These are phyloP conservation scores for Camptogramma bilineatum DNA, from an alignment of 2,888 invertebrate species.

Conservation along the genomic window DNA sequence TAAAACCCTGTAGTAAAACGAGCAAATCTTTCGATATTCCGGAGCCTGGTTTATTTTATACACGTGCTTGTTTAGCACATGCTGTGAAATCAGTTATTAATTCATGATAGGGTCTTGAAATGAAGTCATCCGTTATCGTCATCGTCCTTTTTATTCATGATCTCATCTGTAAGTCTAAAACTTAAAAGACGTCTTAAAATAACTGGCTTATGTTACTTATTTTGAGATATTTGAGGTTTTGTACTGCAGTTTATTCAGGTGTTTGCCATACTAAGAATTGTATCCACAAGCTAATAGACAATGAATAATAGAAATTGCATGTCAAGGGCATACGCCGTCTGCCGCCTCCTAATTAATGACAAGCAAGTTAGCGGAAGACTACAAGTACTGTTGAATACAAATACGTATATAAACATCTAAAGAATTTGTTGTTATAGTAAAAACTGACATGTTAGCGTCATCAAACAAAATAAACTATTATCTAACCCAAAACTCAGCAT, in stretches of 20 bases:
- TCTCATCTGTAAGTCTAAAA: constrained; percentile 20
- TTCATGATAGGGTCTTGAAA: neutral
- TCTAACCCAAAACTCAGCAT: neutral
- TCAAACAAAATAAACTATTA: neutral
- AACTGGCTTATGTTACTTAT: neutral
- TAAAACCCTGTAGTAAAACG: neutral
- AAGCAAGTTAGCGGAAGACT: neutral
- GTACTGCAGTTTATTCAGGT: constrained; percentile 1
- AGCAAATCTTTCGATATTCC: too few relatives aligned
- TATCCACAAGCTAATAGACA: constrained; percentile 25
- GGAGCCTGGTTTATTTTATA: neutral
- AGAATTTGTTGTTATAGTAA: too few relatives aligned
- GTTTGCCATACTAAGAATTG: constrained; percentile 5
- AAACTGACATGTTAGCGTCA: neutral
- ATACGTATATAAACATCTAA: neutral
- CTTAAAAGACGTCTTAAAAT: neutral
- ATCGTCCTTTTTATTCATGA: constrained; percentile 28
- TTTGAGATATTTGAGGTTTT: neutral
- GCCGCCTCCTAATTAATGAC: constrained; percentile 15
- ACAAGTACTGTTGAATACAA: neutral
- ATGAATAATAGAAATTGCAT: constrained; percentile 41
- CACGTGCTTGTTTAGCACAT: constrained; percentile 4
- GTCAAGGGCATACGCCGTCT: constrained; percentile 45
- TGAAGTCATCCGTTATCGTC: constrained; percentile 36
- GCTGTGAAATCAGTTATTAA: neutral